These are phyloP conservation scores for Neopelma chrysocephalum DNA, from an alignment of 2,797 vertebrate species.

Conservation along the genomic window DNA sequence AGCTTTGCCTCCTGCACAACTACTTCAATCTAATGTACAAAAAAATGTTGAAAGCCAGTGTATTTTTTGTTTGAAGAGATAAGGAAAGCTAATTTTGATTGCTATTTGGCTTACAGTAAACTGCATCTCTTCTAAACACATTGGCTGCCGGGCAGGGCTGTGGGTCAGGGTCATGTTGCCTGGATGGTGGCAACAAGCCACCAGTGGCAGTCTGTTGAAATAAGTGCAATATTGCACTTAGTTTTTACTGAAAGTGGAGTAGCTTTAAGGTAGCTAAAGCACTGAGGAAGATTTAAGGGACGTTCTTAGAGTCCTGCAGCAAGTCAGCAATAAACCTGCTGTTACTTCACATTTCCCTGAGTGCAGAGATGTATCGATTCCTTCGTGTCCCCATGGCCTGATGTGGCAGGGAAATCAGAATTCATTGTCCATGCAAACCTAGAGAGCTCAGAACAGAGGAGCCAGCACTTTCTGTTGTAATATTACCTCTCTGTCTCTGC, in stretches of 20 bases:
- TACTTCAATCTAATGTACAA: not conserved
- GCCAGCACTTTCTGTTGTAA: constrained; percentile 1
- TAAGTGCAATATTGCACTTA: not conserved
- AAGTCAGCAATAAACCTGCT: constrained; percentile 19
- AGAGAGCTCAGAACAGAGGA: constrained; percentile 1
- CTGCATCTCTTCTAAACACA: not conserved
- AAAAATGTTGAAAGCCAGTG: not conserved
- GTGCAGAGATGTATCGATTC: not conserved
- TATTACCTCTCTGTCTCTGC: not conserved
- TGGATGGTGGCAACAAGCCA: not conserved
- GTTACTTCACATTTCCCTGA: not conserved
- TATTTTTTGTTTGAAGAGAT: not conserved
- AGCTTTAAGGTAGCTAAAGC: not conserved
- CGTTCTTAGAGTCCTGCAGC: not conserved
- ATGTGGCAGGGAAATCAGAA: not conserved
- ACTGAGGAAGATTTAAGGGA: not conserved
- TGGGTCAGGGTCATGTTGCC: not conserved
- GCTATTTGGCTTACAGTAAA: not conserved
- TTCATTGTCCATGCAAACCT: constrained; percentile 7
- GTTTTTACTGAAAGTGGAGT: not conserved
- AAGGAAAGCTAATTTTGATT: not conserved
- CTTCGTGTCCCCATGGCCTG: not conserved
- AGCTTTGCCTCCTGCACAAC: not conserved
- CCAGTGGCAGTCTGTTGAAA: not conserved
- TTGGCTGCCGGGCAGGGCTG: not conserved